Conservation (phyloP, 2,113 vertebrate species). For the Synchiropus splendidus region DNA sequence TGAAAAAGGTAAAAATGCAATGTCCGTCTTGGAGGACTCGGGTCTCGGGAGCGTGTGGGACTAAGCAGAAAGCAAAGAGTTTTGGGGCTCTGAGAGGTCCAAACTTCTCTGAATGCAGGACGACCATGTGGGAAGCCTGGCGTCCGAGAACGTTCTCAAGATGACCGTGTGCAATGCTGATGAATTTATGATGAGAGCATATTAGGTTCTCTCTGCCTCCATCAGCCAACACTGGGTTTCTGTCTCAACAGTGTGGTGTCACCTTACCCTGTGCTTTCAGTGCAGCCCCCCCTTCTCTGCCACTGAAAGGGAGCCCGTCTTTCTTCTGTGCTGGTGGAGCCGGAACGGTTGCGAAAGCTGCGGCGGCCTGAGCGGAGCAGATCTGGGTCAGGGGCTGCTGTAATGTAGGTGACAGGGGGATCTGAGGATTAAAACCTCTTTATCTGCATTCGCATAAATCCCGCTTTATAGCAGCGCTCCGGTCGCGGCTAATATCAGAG, state of each 20-base stretch:
- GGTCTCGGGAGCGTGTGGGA: too few species aligned
- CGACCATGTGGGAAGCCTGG: too few species aligned
- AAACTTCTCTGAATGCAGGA: too few species aligned
- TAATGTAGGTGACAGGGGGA: conserved; percentile 69
- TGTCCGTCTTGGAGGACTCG: too few species aligned
- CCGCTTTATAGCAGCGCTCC: conserved; percentile 54
- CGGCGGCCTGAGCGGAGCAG: conserved; percentile 33
- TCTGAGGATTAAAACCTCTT: conserved; percentile 67
- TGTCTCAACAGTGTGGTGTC: conserved; percentile 37
- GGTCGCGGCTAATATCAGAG: conserved; percentile 59
- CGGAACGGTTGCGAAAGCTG: conserved; percentile 4
- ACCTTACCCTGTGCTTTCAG: conserved; percentile 59
- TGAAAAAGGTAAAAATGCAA: too few species aligned
- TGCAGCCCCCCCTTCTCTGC: conserved; percentile 22
- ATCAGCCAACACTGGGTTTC: conserved; percentile 33
- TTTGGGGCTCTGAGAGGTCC: too few species aligned
- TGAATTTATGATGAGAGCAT: background rate
- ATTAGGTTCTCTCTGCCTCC: conserved; percentile 4
- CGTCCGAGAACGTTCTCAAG: too few species aligned
- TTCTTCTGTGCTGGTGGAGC: conserved; percentile 11
- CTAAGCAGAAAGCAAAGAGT: too few species aligned
- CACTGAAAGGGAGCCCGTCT: conserved; percentile 23
- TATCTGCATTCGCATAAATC: conserved; percentile 69
- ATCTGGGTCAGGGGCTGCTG: conserved; percentile 67
- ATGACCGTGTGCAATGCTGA: conserved; percentile 5